Base-by-base conservation (phyloP, 2,113 vertebrate genomes). In the Amphilophus citrinellus region DNA sequence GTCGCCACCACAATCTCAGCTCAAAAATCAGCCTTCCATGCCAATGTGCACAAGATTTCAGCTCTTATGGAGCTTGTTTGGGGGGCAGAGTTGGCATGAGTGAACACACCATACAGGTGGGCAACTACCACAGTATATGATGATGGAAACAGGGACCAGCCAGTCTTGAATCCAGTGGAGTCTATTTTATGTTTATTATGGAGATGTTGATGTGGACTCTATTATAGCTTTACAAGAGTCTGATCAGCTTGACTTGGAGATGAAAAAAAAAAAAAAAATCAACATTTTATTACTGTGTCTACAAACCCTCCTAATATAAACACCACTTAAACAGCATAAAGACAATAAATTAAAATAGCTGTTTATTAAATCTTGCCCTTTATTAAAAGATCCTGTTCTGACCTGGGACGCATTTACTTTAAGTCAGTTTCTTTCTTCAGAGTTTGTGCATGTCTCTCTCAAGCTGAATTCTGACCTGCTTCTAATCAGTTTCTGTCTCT, bases 401-500 rank as follows among this genome's bases (percentile, higher is more conserved):
- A 14, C 32, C 27, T 73, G 44, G 44, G 24, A 44, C 24, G 30
- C 66, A 53, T 53, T 71, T 71, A 30, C 10, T 71, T 27, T 13
- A 30, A 3, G 6, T 0, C 24, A 20, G 24, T 8, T 30, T 32
- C 44, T 71, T 53, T 71, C 50, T 30, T 8, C 44, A 73, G 66
- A 53, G 44, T 73, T 53, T 32, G 44, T 5, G 44, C 44, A 32
- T 0, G 44, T 73, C 68, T 53, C 66, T 53, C 68, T 56, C 27
- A 32, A 53, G 66, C 66, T 53, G 66, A 53, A 73, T 53, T 53
- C 47, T 1, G 17, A 53, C 44, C 7, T 47, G 18, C 27, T 73
- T 30, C 47, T 56, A 73, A 56, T 73, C 68, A 73, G 66, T 53
- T 73, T 73, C 66, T 53, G 66, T 8, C 68, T 53, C 6, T 56